phyloP scores from a whole-genome alignment of 2,797 vertebrate genomes.

The Valencia hispanica region DNA sequence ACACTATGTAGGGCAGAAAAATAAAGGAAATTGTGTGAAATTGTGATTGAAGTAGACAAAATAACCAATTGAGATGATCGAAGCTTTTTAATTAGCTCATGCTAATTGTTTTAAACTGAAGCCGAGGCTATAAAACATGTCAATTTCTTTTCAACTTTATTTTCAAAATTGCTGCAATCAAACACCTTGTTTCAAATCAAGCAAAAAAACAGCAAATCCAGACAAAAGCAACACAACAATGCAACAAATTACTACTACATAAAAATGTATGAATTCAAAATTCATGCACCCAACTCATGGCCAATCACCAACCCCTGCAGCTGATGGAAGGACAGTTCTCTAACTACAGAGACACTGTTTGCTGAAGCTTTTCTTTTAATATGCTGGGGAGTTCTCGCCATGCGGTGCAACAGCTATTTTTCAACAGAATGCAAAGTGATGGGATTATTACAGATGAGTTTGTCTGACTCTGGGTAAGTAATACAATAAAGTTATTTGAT shows the following conservation, averaged over 20 bases:
- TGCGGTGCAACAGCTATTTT: slow-evolving; percentile 62
- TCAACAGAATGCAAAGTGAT: slow-evolving; percentile 67
- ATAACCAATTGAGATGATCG: neutral
- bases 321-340: slow-evolving; percentile 58
- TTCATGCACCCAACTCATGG: slow-evolving; percentile 52
- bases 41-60: neutral
- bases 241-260: slow-evolving; percentile 6
- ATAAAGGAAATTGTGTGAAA: neutral
- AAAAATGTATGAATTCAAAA: slow-evolving; percentile 50
- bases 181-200: neutral
- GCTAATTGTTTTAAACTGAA: neutral
- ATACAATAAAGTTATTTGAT: slow-evolving; percentile 74
- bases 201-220: neutral
- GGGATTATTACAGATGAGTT: slow-evolving; percentile 74
- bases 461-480: slow-evolving; percentile 67
- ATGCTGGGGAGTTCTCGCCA: slow-evolving; percentile 59
- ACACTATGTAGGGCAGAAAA: neutral
- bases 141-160: neutral
- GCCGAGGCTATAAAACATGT: neutral
- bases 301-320: slow-evolving; percentile 64
- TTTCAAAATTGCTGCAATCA: neutral
- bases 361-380: slow-evolving; percentile 55
- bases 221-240: slow-evolving; percentile 10
- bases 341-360: slow-evolving; percentile 42
- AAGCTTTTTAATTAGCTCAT: neutral